Evolutionary conservation across 2,797 vertebrate species (phyloP), one percentile per base, ranked within the genome.

Genomic region (Pangasius krempfi): DNA sequence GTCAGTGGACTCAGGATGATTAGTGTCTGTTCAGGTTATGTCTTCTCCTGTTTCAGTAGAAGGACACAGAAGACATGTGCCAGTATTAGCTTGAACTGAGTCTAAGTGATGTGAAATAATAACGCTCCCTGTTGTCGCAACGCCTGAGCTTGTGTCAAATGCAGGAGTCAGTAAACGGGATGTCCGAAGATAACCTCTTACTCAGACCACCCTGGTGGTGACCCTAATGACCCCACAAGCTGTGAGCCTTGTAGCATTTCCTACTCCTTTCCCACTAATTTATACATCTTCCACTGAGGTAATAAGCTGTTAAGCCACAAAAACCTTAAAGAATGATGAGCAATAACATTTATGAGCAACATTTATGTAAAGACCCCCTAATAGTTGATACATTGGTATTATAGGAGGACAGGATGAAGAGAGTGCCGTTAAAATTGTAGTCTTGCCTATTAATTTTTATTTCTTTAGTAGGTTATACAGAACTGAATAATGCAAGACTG

Each of bases 21-120:
- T 27, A 40, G 79, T 75, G 82, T 85, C 82, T 82, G 52, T 79
- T 88, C 44, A 47, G 40, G 85, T 87, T 88, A 64, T 87, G 50
- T 66, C 80, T 85, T 56, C 80, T 56, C 70, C 52, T 60, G 33
- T 85, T 85, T 86, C 44, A 40, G 76, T 30, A 87, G 82, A 79
- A 87, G 37, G 44, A 85, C 64, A 80, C 70, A 88, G 75, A 86
- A 88, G 16, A 86, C 72, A 60, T 78, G 40, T 12, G 22, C 47
- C 62, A 52, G 76, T 52, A 83, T 88, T 72, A 75, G 84, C 79
- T 88, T 54, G 75, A 47, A 50, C 75, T 64, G 25, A 68, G 80
- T 87, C 85, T 25, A 30, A 75, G 52, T 60, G 62, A 82, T 40
- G 84, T 84, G 62, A 72, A 68, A 72, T 50, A 84, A 78, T 66